Evolutionary conservation across 2,888 invertebrate species (phyloP), one percentile per base, ranked within the genome.

Genomic region (Frankliniella fusca): DNA sequence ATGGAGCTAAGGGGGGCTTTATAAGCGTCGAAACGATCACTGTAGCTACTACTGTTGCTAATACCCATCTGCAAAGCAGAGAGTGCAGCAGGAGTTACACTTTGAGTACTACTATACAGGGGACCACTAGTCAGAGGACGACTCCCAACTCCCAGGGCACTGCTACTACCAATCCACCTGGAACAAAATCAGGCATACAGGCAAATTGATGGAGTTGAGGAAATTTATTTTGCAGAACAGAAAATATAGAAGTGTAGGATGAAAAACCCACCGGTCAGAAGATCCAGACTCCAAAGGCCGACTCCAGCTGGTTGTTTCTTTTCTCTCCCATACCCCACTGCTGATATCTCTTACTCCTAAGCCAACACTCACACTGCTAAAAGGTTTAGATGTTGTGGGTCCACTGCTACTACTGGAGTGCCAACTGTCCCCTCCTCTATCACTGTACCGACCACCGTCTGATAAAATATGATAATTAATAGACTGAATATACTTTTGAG

Each of bases 91-190:
- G 70, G 70, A 12, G 70, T 76, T 0, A 76, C 70, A 23, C 70
- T 76, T 27, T 76, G 70, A 27, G 70, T 27, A 23, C 54, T 54
- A 20, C 70, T 27, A 23, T 76, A 76, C 7, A 76, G 70, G 10
- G 70, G 70, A 0, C 70, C 70, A 23, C 70, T 27, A 27, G 70
- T 27, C 70, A 76, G 23, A 12, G 70, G 70, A 23, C 70, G 70
- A 23, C 70, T 23, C 12, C 70, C 70, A 11, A 76, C 70, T 10
- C 70, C 70, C 12, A 76, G 27, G 9, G 70, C 70, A 27, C 70
- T 76, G 70, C 70, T 76, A 23, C 70, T 23, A 27, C 70, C 70
- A 11, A 76, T 27, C 70, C 70, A 76, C 70, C 70, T 76, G 27
- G 12, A 76, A 76, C 23, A 76, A 8, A 27, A n/a, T 1, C 3